phyloP scores from a whole-genome alignment of 2,797 vertebrate genomes.

The Knipowitschia caucasica region DNA sequence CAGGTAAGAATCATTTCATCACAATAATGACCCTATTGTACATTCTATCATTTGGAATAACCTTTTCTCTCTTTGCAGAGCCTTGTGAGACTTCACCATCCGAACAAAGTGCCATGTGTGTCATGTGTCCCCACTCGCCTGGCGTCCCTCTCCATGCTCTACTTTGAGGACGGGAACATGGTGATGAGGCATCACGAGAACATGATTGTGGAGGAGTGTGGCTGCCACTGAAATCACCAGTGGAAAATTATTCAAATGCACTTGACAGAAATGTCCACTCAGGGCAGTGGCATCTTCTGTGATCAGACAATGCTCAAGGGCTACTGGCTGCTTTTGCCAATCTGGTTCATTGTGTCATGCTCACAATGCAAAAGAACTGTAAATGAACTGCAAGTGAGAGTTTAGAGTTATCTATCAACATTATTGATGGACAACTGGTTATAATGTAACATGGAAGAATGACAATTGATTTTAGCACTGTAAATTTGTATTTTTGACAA shows the following conservation, averaged over 20 bases:
- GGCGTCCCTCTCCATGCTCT: slow-evolving; percentile 84
- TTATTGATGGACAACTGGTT: neutral
- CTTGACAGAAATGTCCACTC: slow-evolving; percentile 28
- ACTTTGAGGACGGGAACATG: slow-evolving; percentile 80
- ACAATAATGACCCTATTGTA: neutral
- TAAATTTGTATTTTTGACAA: neutral
- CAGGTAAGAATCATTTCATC: slow-evolving; percentile 77
- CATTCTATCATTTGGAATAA: slow-evolving; percentile 19
- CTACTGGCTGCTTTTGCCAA: slow-evolving; percentile 2
- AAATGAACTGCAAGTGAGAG: neutral
- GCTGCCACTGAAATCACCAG: slow-evolving; percentile 77
- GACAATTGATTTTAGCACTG: slow-evolving; percentile 47
- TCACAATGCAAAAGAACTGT: neutral
- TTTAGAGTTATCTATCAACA: neutral
- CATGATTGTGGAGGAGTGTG: slow-evolving; percentile 87
- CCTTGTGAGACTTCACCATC: slow-evolving; percentile 81
- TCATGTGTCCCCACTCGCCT: slow-evolving; percentile 81
- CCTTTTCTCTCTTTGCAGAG: slow-evolving; percentile 71
- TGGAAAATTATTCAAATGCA: slow-evolving; percentile 26
- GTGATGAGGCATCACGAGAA: slow-evolving; percentile 81
- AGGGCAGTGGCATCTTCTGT: slow-evolving; percentile 13
- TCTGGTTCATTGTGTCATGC: neutral
- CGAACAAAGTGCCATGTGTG: slow-evolving; percentile 75
- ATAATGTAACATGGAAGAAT: neutral
- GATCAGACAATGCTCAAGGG: neutral